phyloP scores from a whole-genome alignment of 2,113 vertebrate species.

The Australoheros scitulus region DNA sequence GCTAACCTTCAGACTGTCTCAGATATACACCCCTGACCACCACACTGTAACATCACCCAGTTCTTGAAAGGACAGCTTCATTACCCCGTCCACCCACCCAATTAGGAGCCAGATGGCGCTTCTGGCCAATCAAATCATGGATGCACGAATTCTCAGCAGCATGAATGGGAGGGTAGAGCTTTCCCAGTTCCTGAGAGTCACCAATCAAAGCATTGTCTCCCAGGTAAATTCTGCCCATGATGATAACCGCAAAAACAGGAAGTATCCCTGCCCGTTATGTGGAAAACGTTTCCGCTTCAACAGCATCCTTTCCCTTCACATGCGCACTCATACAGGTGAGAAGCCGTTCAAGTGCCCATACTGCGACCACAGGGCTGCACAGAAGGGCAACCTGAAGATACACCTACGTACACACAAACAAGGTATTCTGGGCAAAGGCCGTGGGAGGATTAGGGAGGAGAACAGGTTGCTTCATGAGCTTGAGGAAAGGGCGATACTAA shows the following conservation, averaged over 20 bases:
- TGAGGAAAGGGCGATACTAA: conserved; percentile 94
- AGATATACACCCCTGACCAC: conserved; percentile 89
- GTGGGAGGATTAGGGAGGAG: conserved; percentile 93
- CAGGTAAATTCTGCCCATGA: conserved; percentile 94
- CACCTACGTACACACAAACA: conserved; percentile 98
- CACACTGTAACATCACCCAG: conserved; percentile 84
- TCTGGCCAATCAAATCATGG: conserved; percentile 94
- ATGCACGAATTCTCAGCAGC: conserved; percentile 83
- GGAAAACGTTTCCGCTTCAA: conserved; percentile 99
- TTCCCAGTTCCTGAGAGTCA: conserved; percentile 95
- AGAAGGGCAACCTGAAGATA: conserved; percentile 99
- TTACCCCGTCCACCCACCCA: conserved; percentile 87
- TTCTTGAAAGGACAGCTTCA: conserved; percentile 84
- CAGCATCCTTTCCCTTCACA: conserved; percentile 97
- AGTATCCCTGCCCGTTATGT: conserved; percentile 95
- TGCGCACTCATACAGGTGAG: conserved; percentile 98
- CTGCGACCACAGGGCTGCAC: conserved; percentile 96
- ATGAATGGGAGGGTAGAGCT: conserved; percentile 94
- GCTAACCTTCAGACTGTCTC: conserved; percentile 86
- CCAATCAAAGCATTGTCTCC: conserved; percentile 92
- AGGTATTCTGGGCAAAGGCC: conserved; percentile 95
- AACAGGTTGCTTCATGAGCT: conserved; percentile 96
- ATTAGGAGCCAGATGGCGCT: conserved; percentile 96
- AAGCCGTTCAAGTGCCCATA: conserved; percentile 99
- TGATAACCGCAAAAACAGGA: conserved; percentile 93